These are phyloP conservation scores for Bucco capensis DNA, from an alignment of 2,113 vertebrate genomes.

Conservation along the genomic window DNA sequence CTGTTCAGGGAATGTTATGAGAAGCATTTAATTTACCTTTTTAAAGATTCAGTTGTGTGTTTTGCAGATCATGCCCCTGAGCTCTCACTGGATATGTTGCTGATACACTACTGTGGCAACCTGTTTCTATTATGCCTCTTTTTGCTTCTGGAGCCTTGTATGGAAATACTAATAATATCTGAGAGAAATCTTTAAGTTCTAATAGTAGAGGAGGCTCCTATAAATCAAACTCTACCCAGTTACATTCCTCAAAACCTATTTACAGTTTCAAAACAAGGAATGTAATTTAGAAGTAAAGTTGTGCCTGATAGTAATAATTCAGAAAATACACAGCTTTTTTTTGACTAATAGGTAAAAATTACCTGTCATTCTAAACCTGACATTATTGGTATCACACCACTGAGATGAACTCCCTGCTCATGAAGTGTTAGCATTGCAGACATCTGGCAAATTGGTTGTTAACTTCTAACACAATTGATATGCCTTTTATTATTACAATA, in stretches of 20 bases:
- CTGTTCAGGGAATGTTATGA: not conserved
- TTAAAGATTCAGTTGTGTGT: not conserved
- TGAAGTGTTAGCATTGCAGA: constrained; percentile 58
- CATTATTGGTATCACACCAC: constrained; percentile 47
- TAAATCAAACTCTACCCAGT: constrained; percentile 18
- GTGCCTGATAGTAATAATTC: constrained; percentile 46
- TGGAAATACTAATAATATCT: not conserved
- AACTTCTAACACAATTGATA: constrained; percentile 63
- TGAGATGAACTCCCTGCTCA: constrained; percentile 47
- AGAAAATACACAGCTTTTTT: constrained; percentile 44
- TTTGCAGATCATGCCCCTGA: not conserved
- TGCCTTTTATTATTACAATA: constrained; percentile 58
- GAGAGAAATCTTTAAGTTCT: constrained; percentile 6
- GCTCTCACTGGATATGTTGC: not conserved
- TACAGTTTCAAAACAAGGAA: constrained; percentile 46
- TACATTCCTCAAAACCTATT: constrained; percentile 37
- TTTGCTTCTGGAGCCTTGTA: not conserved
- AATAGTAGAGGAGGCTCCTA: not conserved
- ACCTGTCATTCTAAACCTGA: constrained; percentile 42
- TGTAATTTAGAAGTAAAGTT: constrained; percentile 48
- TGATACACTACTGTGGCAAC: not conserved
- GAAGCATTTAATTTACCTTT: constrained; percentile 19
- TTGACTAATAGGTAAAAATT: constrained; percentile 65
- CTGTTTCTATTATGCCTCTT: not conserved
- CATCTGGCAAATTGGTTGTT: constrained; percentile 70